These are phyloP conservation scores for Dascyllus trimaculatus DNA, from an alignment of 2,113 vertebrate genomes.

Conservation along the genomic window DNA sequence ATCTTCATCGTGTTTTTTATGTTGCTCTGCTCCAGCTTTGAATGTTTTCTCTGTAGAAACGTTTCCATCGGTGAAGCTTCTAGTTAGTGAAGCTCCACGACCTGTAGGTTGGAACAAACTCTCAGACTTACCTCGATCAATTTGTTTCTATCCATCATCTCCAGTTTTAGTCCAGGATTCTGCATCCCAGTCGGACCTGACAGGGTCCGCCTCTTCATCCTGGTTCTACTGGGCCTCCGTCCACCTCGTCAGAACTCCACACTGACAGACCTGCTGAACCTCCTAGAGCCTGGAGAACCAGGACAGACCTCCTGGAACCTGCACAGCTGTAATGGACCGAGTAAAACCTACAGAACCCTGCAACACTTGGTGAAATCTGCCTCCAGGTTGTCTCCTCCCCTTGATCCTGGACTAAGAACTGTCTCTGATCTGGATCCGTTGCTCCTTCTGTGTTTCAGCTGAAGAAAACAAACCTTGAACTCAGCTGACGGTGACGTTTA, in stretches of 20 bases:
- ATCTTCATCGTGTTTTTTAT: no score
- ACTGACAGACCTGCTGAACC: background rate
- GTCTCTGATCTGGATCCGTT: no score
- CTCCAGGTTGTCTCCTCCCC: no score
- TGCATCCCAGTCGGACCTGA: background rate
- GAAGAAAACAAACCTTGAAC: constrained; percentile 9
- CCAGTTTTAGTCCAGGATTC: constrained; percentile 50
- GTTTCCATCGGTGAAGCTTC: no score
- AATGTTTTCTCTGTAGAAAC: no score
- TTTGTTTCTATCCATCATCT: background rate
- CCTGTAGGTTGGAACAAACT: background rate
- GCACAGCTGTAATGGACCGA: no score
- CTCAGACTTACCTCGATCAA: constrained; percentile 20
- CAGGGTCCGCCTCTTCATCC: constrained; percentile 17
- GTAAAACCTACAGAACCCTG: no score
- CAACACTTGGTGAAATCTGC: no score
- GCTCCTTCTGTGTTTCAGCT: background rate
- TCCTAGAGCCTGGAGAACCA: no score
- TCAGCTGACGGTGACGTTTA: constrained; percentile 2
- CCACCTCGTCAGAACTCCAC: background rate
- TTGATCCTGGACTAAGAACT: no score
- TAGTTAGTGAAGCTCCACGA: no score
- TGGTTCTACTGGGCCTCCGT: background rate
- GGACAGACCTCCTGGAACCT: background rate
- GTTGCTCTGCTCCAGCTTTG: no score